A percentile compares a stretch with the other conserved stretches of the same genome.
Evolutionary conservation across 2,797 vertebrate genomes (phyloP).

Genomic region (Pachyuromys duprasi): DNA sequence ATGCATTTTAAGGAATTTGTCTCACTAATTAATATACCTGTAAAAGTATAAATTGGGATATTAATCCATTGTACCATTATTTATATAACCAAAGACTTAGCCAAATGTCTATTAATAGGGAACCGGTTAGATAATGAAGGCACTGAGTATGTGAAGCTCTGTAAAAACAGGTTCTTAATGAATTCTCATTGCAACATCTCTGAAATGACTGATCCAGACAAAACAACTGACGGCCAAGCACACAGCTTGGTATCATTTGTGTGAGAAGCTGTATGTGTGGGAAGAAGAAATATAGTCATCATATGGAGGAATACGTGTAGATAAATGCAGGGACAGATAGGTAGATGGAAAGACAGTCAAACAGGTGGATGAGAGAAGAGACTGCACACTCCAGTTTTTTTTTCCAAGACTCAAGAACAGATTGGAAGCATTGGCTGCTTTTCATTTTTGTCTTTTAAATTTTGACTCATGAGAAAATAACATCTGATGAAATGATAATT

Average conservation of each 20-base stretch:
- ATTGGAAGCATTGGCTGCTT: neutral
- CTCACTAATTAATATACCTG: neutral
- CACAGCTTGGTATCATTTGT: neutral
- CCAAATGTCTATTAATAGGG: neutral
- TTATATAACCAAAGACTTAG: neutral
- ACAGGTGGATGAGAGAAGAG: neutral
- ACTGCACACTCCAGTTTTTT: neutral
- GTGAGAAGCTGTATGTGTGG: neutral
- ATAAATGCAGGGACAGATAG: neutral
- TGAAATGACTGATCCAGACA: neutral
- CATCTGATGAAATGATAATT: neutral
- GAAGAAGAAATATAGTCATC: neutral
- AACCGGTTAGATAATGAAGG: neutral
- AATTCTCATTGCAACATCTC: neutral
- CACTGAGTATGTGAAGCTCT: neutral
- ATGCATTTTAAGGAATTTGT: neutral
- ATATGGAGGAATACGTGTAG: neutral
- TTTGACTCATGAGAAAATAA: neutral
- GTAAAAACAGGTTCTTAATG: neutral
- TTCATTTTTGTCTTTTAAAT: constrained; percentile 28
- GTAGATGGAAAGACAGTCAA: neutral
- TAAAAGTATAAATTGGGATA: neutral
- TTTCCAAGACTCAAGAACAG: neutral
- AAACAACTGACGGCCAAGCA: neutral
- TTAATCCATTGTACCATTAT: neutral